Percentiles rank a stretch among this genome's conserved stretches.
Conservation (phyloP, 2,113 vertebrate genomes). For the Cyanoderma ruficeps region DNA sequence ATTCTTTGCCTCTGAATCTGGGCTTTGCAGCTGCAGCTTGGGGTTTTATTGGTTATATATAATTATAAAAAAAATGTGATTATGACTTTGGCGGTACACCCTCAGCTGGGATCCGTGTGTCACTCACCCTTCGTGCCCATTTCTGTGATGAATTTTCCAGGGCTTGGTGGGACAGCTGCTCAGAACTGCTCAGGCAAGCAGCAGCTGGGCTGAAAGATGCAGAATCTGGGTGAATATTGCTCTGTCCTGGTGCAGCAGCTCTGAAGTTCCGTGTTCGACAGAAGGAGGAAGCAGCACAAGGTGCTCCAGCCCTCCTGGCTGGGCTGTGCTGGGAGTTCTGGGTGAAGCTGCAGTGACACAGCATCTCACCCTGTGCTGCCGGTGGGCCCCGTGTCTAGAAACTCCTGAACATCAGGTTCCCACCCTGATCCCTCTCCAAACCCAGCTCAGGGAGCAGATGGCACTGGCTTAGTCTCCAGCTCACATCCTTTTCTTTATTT, state of each 20-base stretch:
- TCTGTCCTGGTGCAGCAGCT: not conserved
- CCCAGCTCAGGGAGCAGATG: not conserved
- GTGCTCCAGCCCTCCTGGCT: not conserved
- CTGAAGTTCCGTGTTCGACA: not conserved
- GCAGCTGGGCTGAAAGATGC: not conserved
- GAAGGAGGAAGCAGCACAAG: fast-evolving
- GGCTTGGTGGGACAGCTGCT: not conserved
- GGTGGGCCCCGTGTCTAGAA: not conserved
- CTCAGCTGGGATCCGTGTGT: not conserved
- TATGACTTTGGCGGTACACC: not conserved
- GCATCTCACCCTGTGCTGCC: not conserved
- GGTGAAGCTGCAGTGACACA: not conserved
- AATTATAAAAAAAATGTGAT: not conserved
- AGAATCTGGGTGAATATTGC: not conserved
- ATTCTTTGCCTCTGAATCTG: not conserved
- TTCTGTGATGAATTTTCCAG: not conserved
- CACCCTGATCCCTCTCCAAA: not conserved
- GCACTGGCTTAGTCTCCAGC: not conserved
- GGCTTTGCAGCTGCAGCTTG: not conserved
- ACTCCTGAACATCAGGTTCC: not conserved
- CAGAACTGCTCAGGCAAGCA: not conserved
- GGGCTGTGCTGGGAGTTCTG: not conserved
- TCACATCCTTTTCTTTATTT: not conserved
- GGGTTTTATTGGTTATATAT: fast-evolving
- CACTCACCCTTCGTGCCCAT: fast-evolving